Base-by-base conservation (phyloP, 2,797 vertebrate genomes). In the Falco cherrug region DNA sequence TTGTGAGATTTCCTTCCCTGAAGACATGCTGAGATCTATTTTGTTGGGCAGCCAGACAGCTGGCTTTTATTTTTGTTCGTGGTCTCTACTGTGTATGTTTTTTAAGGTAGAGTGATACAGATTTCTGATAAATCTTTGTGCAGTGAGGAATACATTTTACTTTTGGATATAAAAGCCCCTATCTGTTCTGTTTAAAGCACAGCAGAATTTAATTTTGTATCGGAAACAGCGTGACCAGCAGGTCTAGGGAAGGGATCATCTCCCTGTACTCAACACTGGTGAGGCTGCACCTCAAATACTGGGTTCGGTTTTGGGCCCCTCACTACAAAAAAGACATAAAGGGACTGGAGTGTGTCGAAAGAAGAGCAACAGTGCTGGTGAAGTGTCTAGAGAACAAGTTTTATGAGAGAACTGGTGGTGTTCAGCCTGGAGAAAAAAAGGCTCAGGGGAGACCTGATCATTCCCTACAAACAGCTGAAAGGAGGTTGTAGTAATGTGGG, bases 141-240 rank as follows among this genome's bases (percentile, higher is more conserved):
- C 35, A 48, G 60, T 14, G 71, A 83, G 67, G 63, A 94, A 88
- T 77, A 51, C 39, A 51, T 84, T 95, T 90, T 91, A 51, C 64
- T 96, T 94, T 53, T 45, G 48, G 54, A 79, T 83, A 64, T 61
- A 87, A 95, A 95, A 64, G 88, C 94, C 87, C 7, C 47, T 48
- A 82, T 91, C 69, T 97, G 61, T 65, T 97, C 63, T 79, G 35
- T 77, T 93, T 92, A 86, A 95, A 96, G 48, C 15, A 45, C 24
- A 74, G 13, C 1, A 8, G 39, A 31, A 61, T 41, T 93, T 83
- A 67, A 35, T n/a, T 74, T 51, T 84, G 4, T 33, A 25, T 45
- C 12, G 17, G 35, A 7, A 68, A 43, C 4, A 26, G 10, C 13
- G 54, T 19, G 41, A 37, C 43, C 43, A 68, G 61, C 35, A 47